phyloP scores from a whole-genome alignment of 1,140 invertebrate genomes.

The Procambarus virginalis region DNA sequence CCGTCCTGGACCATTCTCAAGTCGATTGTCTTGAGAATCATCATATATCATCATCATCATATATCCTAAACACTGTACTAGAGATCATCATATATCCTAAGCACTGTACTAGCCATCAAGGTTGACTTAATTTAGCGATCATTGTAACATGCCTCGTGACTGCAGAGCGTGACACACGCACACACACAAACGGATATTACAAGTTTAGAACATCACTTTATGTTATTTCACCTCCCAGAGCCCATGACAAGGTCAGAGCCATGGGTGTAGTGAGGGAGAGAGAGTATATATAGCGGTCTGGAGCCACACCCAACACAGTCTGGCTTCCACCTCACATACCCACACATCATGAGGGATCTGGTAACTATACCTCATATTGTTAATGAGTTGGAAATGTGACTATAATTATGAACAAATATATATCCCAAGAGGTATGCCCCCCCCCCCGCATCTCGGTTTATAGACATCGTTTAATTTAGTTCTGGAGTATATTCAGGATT shows the following conservation, averaged over 20 bases:
- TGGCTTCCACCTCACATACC: background rate
- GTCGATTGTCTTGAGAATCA: too few relatives aligned
- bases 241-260: background rate
- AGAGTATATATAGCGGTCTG: background rate
- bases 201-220: too few relatives aligned
- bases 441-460: background rate
- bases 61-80: too few relatives aligned
- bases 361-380: background rate
- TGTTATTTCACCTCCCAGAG: too few relatives aligned
- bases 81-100: too few relatives aligned
- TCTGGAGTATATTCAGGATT: background rate
- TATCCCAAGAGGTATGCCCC: background rate
- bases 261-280: background rate
- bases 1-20: too few relatives aligned
- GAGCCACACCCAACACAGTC: background rate
- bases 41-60: too few relatives aligned
- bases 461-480: background rate
- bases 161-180: too few relatives aligned
- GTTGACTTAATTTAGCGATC: too few relatives aligned
- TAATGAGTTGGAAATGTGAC: background rate
- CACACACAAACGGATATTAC: too few relatives aligned
- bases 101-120: too few relatives aligned
- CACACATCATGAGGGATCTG: background rate
- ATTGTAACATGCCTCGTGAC: too few relatives aligned
- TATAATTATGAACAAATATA: background rate